Evolutionary conservation across 2,113 vertebrate species (phyloP).

Genomic region (Charadrius vociferus): DNA sequence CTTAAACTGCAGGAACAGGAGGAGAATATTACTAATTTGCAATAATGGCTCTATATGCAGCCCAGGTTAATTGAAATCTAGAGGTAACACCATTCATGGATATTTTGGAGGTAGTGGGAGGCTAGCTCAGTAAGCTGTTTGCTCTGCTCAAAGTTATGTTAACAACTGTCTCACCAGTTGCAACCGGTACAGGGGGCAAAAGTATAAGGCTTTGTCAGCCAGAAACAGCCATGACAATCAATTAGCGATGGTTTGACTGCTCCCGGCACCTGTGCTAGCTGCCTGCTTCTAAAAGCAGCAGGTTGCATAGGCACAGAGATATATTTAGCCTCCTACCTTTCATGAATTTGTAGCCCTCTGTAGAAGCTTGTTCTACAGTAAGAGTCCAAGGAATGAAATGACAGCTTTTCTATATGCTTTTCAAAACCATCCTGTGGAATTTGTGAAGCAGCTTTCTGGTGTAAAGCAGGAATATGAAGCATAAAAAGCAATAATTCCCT

Average conservation of each 20-base stretch:
- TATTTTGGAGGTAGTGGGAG: background rate
- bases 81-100: background rate
- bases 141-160: background rate
- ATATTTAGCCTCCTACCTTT: background rate
- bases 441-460: constrained; percentile 1
- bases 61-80: background rate
- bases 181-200: background rate
- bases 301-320: background rate
- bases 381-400: background rate
- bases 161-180: background rate
- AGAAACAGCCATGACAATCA: background rate
- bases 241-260: background rate
- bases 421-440: background rate
- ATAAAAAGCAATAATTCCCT: background rate
- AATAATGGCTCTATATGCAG: background rate
- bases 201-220: background rate
- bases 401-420: background rate
- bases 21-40: background rate
- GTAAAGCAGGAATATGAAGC: background rate
- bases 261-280: background rate
- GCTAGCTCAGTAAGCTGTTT: background rate
- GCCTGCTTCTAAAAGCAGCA: background rate
- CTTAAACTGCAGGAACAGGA: background rate
- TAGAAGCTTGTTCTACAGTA: background rate
- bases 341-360: background rate